A percentile compares a stretch with the other conserved stretches of the same genome.
Evolutionary conservation across 2,888 invertebrate species (phyloP).

Genomic region (Tillus elongatus): DNA sequence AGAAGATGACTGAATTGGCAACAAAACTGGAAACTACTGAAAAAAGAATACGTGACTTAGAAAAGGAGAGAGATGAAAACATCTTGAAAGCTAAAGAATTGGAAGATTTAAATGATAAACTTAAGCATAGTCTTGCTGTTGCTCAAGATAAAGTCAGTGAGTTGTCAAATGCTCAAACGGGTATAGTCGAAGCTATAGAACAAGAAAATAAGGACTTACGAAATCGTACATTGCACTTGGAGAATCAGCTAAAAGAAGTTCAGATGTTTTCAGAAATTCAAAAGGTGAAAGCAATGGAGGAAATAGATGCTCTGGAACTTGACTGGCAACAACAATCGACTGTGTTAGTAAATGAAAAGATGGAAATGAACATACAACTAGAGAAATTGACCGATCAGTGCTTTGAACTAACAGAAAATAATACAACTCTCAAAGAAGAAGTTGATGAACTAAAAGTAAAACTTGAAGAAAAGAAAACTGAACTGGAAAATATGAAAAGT

Average conservation of each 20-base stretch:
- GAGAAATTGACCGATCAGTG: conserved; percentile 42
- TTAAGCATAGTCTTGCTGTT: conserved; percentile 26
- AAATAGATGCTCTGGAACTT: conserved; percentile 45
- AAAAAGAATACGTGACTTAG: conserved; percentile 48
- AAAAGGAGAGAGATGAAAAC: conserved; percentile 28
- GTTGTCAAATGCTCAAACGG: conserved; percentile 22
- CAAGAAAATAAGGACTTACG: conserved; percentile 43
- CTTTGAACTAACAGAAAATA: conserved; percentile 24
- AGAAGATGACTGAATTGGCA: conserved; percentile 52
- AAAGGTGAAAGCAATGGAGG: conserved; percentile 37
- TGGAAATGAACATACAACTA: conserved; percentile 32
- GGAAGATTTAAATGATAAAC: conserved; percentile 24
- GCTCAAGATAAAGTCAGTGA: conserved; percentile 25
- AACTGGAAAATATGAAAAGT: conserved; percentile 18
- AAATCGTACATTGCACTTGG: conserved; percentile 43
- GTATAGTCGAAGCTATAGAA: conserved; percentile 39
- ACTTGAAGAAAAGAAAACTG: conserved; percentile 17
- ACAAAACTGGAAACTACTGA: conserved; percentile 55
- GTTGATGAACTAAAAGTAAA: conserved; percentile 21
- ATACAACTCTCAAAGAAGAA: conserved; percentile 22
- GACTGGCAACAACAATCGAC: conserved; percentile 43
- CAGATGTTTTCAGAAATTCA: conserved; percentile 42
- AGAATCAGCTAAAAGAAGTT: conserved; percentile 44
- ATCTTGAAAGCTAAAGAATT: conserved; percentile 25
- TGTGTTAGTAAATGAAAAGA: conserved; percentile 33